These are phyloP conservation scores for Manis crassicaudata DNA, from an alignment of 2,797 vertebrate genomes.

Conservation along the genomic window DNA sequence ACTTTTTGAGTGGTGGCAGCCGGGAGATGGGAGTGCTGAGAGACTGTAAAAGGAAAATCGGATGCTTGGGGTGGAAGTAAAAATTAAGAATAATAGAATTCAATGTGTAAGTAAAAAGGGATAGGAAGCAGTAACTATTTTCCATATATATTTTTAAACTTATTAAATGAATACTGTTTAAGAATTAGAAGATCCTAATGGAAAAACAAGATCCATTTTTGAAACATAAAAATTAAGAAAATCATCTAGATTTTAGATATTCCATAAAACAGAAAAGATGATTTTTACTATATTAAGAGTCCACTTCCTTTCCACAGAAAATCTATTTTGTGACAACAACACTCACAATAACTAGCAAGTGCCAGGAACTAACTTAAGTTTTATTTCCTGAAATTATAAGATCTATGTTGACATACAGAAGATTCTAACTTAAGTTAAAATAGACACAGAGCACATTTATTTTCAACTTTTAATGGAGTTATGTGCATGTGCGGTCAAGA, in stretches of 20 bases:
- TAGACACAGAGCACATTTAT: background rate
- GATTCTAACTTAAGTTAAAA: slow-evolving; percentile 25
- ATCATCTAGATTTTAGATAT: background rate
- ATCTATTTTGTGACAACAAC: background rate
- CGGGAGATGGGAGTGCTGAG: background rate
- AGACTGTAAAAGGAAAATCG: slow-evolving; percentile 10
- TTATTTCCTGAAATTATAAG: background rate
- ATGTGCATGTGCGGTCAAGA: background rate
- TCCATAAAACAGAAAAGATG: slow-evolving; percentile 16
- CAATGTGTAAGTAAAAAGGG: background rate
- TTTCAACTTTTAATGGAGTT: background rate
- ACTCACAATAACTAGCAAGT: background rate
- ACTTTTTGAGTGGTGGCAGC: background rate
- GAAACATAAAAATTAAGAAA: slow-evolving; percentile 16
- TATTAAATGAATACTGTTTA: background rate
- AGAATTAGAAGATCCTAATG: background rate
- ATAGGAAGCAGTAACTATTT: background rate
- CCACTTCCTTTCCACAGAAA: background rate
- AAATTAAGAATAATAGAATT: background rate
- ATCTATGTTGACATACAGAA: background rate
- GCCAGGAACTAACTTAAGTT: background rate
- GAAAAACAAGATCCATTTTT: background rate
- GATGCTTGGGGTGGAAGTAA: background rate
- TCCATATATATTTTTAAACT: too few species aligned
- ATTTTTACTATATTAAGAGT: background rate